Conservation (phyloP, 92 coral and sea anemone genomes). For the Heliopora coerulea region DNA sequence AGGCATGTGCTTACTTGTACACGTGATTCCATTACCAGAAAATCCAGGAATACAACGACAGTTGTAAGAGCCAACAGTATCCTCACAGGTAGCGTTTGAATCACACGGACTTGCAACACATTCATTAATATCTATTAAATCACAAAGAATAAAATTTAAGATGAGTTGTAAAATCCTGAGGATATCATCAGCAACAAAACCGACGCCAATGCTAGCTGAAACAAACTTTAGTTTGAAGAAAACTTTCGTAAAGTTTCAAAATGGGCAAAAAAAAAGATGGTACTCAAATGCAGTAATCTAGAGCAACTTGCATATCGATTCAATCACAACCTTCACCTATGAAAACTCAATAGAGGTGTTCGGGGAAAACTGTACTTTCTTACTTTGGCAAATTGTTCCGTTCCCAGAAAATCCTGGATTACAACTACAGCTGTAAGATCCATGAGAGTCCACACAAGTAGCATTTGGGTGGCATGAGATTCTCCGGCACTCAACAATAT, state of each 20-base stretch:
- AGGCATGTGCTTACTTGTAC: slow-evolving; percentile 2
- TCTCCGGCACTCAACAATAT: background rate
- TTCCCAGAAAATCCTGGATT: slow-evolving; percentile 14
- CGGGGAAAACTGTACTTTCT: too few relatives aligned
- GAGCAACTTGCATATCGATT: too few relatives aligned
- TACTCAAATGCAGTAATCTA: too few relatives aligned
- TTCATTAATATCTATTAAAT: slow-evolving; percentile 12
- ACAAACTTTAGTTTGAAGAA: too few relatives aligned
- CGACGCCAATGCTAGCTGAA: too few relatives aligned
- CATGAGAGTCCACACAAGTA: slow-evolving; percentile 12
- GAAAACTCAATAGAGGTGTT: too few relatives aligned
- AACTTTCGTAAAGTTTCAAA: too few relatives aligned
- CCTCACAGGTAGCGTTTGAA: slow-evolving; percentile 6
- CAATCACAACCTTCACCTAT: too few relatives aligned
- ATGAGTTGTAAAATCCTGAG: too few relatives aligned
- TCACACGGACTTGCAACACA: background rate
- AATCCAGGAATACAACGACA: slow-evolving; percentile 14
- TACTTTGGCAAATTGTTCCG: slow-evolving; percentile 27
- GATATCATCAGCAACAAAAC: too few relatives aligned
- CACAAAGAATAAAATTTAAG: background rate
- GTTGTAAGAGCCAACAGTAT: slow-evolving; percentile 2
- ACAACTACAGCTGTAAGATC: slow-evolving; percentile 16
- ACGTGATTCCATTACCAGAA: slow-evolving; percentile 19
- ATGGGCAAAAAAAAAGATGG: too few relatives aligned
- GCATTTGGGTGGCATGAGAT: slow-evolving; percentile 11